Percentiles rank a stretch among this genome's conserved stretches.
Conservation (phyloP, 2,113 vertebrate genomes). For the Crotalus tigris region DNA sequence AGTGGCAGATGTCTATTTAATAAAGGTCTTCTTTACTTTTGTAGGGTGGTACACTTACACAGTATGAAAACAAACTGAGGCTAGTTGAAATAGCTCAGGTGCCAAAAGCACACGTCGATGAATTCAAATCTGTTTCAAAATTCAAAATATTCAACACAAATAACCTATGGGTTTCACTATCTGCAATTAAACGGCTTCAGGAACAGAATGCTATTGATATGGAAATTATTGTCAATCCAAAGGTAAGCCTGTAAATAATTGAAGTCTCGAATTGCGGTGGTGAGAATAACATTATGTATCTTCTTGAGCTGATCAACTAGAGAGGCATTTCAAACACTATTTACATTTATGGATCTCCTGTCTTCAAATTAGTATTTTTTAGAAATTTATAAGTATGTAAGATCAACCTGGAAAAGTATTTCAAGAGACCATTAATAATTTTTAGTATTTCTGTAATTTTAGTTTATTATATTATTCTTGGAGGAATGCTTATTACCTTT, state of each 20-base stretch:
- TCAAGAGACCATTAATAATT: neutral
- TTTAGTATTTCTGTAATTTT: neutral
- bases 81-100: constrained; percentile 98
- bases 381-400: neutral
- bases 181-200: constrained; percentile 93
- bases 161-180: constrained; percentile 94
- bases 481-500: neutral
- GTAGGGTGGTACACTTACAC: constrained; percentile 93
- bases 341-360: neutral
- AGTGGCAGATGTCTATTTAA: neutral
- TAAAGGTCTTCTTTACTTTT: constrained; percentile 12
- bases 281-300: neutral
- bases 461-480: neutral
- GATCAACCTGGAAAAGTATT: neutral
- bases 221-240: constrained; percentile 98
- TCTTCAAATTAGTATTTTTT: neutral
- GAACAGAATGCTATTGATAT: constrained; percentile 90
- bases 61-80: constrained; percentile 93
- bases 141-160: constrained; percentile 99
- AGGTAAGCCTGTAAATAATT: constrained; percentile 71
- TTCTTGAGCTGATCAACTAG: neutral
- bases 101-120: constrained; percentile 93
- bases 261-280: neutral
- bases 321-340: neutral
- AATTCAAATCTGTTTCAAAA: constrained; percentile 97